phyloP scores from a whole-genome alignment of 2,888 invertebrate genomes.

The Brachyptera putata region DNA sequence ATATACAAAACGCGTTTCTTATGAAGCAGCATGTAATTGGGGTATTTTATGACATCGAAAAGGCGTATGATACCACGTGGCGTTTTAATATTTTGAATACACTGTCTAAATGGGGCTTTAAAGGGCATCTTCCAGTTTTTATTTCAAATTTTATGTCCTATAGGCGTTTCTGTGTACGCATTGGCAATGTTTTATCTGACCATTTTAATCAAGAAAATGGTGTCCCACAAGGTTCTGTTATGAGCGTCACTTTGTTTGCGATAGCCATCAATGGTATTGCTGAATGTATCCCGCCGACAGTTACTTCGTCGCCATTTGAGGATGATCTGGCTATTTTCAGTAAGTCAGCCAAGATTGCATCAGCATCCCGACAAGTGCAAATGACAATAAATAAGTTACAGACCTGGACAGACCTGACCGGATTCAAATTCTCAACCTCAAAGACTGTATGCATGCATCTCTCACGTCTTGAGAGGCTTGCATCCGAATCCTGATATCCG shows the following conservation, averaged over 20 bases:
- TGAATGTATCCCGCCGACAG: background rate
- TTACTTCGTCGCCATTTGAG: conserved; percentile 10
- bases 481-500: conserved; percentile 4
- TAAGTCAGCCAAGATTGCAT: conserved; percentile 1
- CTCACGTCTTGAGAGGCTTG: background rate
- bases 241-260: conserved; percentile 21
- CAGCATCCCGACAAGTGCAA: background rate
- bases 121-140: conserved; percentile 29
- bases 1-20: conserved; percentile 32
- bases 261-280: conserved; percentile 22
- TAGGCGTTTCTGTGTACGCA: conserved; percentile 3
- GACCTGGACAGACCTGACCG: conserved; percentile 8
- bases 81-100: conserved; percentile 26
- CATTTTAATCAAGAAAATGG: conserved; percentile 11
- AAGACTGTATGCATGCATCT: conserved; percentile 21
- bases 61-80: conserved; percentile 33
- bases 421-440: conserved; percentile 9
- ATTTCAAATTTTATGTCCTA: conserved; percentile 22
- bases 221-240: conserved; percentile 27
- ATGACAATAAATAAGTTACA: conserved; percentile 14
- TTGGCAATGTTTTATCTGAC: conserved; percentile 16
- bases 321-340: too few relatives aligned
- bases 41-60: conserved; percentile 32
- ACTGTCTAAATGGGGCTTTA: conserved; percentile 29
- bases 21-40: conserved; percentile 32